Conservation (phyloP, 2,888 invertebrate species). For the Idaea dimidiata region DNA sequence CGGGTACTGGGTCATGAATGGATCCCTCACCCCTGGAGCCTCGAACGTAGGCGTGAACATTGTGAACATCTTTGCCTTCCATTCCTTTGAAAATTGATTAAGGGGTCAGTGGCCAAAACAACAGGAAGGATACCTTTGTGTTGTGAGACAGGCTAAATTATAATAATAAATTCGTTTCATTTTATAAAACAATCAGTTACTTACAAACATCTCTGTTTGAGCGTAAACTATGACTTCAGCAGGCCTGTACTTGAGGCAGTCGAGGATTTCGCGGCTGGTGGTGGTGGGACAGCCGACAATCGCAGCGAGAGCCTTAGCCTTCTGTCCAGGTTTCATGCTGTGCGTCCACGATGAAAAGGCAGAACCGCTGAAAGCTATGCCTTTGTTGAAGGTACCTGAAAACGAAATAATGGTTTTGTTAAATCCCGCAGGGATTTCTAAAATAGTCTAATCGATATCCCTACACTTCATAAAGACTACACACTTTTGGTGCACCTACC, state of each 20-base stretch:
- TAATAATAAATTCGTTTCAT: constrained; percentile 4
- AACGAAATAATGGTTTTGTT: background rate
- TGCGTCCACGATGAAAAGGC: constrained; percentile 83
- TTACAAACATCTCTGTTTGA: constrained; percentile 78
- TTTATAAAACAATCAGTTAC: constrained; percentile 44
- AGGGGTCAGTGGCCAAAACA: no score
- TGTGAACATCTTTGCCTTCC: constrained; percentile 83
- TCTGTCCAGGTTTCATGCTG: constrained; percentile 79
- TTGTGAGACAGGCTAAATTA: no score
- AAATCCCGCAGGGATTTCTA: no score
- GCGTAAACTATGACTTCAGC: constrained; percentile 82
- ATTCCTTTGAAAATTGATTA: constrained; percentile 45
- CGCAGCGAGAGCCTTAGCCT: constrained; percentile 81
- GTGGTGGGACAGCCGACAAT: constrained; percentile 83
- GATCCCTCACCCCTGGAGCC: constrained; percentile 58
- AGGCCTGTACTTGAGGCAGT: constrained; percentile 83
- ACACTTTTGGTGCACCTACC: no score
- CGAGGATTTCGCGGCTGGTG: constrained; percentile 77
- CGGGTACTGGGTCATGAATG: constrained; percentile 85
- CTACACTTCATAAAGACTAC: no score
- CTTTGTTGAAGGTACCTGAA: constrained; percentile 81
- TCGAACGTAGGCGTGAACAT: constrained; percentile 88
- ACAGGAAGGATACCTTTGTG: no score
- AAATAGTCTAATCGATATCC: no score
- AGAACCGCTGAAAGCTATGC: constrained; percentile 86